Conservation (phyloP, 2,113 vertebrate genomes). For the Lonchura striata region DNA sequence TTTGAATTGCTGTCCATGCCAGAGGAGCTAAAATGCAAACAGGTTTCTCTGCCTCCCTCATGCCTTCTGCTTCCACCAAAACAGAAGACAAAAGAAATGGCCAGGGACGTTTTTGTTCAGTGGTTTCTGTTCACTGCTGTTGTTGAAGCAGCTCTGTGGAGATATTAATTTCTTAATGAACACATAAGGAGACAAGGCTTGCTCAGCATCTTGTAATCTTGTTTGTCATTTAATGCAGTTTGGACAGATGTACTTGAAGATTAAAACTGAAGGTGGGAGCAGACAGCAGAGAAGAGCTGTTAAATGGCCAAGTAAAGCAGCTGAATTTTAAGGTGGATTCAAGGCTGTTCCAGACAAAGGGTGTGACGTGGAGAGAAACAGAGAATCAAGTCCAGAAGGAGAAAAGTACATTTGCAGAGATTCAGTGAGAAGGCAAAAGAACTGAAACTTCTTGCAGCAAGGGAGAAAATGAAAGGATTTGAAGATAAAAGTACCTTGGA, state of each 20-base stretch:
- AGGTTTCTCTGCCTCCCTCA: neutral
- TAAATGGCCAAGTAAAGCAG: constrained; percentile 31
- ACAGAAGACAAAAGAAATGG: neutral
- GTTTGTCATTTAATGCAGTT: constrained; percentile 26
- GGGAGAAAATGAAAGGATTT: neutral
- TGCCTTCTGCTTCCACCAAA: constrained; percentile 25
- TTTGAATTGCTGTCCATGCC: neutral
- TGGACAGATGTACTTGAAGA: constrained; percentile 28
- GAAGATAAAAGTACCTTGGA: neutral
- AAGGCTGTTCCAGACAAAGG: neutral
- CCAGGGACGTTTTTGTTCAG: neutral
- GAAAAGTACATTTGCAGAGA: neutral
- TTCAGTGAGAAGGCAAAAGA: neutral
- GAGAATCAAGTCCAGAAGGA: neutral
- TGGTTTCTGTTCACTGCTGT: neutral
- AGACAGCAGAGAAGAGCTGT: constrained; percentile 9
- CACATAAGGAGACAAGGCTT: neutral
- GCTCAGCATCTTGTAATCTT: neutral
- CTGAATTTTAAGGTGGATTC: constrained; percentile 18
- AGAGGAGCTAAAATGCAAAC: neutral
- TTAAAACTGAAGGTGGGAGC: constrained; percentile 9
- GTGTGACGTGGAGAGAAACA: neutral
- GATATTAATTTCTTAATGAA: neutral
- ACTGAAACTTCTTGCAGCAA: neutral
- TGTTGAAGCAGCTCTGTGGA: neutral